A percentile compares a stretch with the other conserved stretches of the same genome.
Evolutionary conservation across 2,888 invertebrate genomes (phyloP).

Genomic region (Pteria penguin): DNA sequence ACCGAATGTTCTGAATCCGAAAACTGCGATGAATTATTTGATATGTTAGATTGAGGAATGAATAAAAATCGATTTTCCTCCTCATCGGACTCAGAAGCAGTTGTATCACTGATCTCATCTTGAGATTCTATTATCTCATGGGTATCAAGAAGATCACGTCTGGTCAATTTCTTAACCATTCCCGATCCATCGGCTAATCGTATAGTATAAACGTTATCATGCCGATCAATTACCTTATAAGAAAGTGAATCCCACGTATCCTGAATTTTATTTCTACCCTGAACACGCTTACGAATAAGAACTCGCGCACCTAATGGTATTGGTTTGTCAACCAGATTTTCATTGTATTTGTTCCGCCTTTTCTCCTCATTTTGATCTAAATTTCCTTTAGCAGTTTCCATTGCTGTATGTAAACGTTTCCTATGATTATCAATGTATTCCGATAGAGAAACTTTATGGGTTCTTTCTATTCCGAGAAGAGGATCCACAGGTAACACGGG

Average conservation of each 20-base stretch:
- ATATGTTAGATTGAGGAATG: too few relatives aligned
- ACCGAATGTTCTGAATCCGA: too few relatives aligned
- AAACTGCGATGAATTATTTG: too few relatives aligned
- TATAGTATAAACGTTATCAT: slow-evolving; percentile 5
- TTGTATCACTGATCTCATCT: background rate
- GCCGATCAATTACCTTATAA: background rate
- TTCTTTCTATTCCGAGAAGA: background rate
- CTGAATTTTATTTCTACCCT: background rate
- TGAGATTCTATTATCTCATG: background rate
- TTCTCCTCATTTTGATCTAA: background rate
- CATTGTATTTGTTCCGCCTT: background rate
- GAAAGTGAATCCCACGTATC: background rate
- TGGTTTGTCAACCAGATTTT: background rate
- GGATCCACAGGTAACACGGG: slow-evolving; percentile 35
- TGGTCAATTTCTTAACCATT: background rate
- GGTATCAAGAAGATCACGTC: background rate
- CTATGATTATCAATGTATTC: background rate
- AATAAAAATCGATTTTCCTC: too few relatives aligned
- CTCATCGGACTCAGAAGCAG: background rate
- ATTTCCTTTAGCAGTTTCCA: background rate
- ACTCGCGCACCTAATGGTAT: background rate
- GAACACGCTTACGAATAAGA: slow-evolving; percentile 2
- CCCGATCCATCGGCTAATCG: background rate
- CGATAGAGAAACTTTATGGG: background rate
- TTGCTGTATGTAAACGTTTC: background rate